Evolutionary conservation across 2,888 invertebrate species (phyloP).

Genomic region (Mesochorus sp.): DNA sequence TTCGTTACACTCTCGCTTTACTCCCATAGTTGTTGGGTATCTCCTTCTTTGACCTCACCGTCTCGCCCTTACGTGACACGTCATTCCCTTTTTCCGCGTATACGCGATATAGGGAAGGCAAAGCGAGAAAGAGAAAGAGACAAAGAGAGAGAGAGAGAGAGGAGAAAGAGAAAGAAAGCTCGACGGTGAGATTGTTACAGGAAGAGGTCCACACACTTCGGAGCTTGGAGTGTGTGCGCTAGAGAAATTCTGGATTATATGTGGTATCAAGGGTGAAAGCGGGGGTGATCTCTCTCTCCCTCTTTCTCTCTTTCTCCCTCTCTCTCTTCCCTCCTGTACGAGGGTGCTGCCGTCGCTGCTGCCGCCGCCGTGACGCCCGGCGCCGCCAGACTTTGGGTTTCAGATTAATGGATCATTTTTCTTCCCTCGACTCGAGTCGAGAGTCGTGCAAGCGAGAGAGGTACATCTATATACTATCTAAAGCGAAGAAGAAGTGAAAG

Average conservation of each 20-base stretch:
- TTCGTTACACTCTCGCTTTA: not conserved
- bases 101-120: slow-evolving; percentile 24
- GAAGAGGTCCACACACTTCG: slow-evolving; percentile 64
- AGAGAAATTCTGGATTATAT: slow-evolving; percentile 33
- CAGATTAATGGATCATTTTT: slow-evolving; percentile 93
- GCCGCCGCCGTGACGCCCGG: slow-evolving; percentile 83
- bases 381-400: slow-evolving; percentile 91
- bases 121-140: too few species aligned
- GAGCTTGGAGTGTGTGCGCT: slow-evolving; percentile 64
- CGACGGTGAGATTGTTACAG: slow-evolving; percentile 25
- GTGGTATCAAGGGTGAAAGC: slow-evolving; percentile 37
- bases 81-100: slow-evolving; percentile 37
- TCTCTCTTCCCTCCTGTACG: not conserved
- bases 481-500: slow-evolving; percentile 11
- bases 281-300: slow-evolving; percentile 15
- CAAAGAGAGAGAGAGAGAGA: not conserved
- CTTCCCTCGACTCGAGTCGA: slow-evolving; percentile 83
- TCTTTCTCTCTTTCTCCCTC: slow-evolving; percentile 14
- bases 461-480: slow-evolving; percentile 15
- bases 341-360: slow-evolving; percentile 59
- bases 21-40: not conserved
- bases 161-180: slow-evolving; percentile 5
- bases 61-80: slow-evolving; percentile 35
- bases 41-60: slow-evolving; percentile 2
- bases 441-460: slow-evolving; percentile 53